Conservation (phyloP, 2,797 vertebrate species). For the Cryptoblepharus egeriae region DNA sequence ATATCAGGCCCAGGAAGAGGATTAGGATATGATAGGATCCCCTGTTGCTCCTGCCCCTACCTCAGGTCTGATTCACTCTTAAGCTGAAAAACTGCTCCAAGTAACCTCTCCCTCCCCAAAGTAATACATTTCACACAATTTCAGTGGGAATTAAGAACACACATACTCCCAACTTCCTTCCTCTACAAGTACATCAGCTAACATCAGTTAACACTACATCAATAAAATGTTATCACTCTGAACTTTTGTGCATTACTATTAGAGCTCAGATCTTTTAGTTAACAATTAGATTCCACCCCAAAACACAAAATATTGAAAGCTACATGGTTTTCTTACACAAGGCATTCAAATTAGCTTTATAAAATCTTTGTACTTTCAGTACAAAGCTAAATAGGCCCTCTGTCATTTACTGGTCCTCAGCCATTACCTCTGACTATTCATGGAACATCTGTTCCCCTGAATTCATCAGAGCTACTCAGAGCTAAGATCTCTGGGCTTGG, state of each 20-base stretch:
- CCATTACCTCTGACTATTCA: not conserved
- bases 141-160: not conserved
- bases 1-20: too few species aligned
- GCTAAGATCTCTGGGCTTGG: constrained; percentile 45
- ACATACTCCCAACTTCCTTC: not conserved
- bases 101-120: not conserved
- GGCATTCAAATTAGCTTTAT: not conserved
- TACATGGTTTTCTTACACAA: not conserved
- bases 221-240: not conserved
- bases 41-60: too few species aligned
- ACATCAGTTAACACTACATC: not conserved
- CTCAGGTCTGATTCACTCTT: not conserved
- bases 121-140: not conserved
- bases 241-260: not conserved
- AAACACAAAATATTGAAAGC: not conserved
- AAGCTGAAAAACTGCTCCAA: not conserved
- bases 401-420: not conserved
- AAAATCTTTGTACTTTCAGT: not conserved
- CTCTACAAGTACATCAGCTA: not conserved
- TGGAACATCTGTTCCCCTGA: constrained; percentile 39
- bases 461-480: not conserved
- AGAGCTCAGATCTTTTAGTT: not conserved
- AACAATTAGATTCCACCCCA: not conserved
- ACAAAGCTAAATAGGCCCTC: not conserved
- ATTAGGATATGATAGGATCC: too few species aligned